These are phyloP conservation scores for Hirundichthys speculiger DNA, from an alignment of 2,113 vertebrate species.

Conservation along the genomic window DNA sequence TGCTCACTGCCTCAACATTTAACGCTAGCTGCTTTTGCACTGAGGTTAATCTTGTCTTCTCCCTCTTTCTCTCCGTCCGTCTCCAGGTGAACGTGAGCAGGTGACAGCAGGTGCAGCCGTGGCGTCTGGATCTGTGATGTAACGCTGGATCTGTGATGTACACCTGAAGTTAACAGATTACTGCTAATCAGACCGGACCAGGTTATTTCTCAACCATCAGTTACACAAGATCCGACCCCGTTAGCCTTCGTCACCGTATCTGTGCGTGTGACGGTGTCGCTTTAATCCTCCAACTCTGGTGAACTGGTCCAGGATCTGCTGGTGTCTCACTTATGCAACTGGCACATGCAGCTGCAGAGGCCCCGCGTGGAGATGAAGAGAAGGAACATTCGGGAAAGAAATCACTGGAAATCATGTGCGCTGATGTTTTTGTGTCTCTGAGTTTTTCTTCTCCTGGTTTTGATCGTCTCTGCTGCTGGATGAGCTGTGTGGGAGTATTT, in stretches of 20 bases:
- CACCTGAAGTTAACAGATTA: constrained; percentile 46
- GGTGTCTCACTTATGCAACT: constrained; percentile 1
- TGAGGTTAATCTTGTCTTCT: too few species aligned
- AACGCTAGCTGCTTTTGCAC: too few species aligned
- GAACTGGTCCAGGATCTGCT: neutral
- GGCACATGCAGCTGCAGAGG: neutral
- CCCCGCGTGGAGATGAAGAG: neutral
- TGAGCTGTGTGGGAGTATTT: too few species aligned
- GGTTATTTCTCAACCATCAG: constrained; percentile 16
- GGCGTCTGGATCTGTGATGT: constrained; percentile 19
- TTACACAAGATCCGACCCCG: constrained; percentile 60
- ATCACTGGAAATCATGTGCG: too few species aligned
- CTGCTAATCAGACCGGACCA: constrained; percentile 20
- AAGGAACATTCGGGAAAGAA: neutral
- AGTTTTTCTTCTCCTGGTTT: too few species aligned
- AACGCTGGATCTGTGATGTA: constrained; percentile 38
- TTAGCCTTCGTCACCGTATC: constrained; percentile 8
- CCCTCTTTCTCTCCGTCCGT: too few species aligned
- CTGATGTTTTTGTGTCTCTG: too few species aligned
- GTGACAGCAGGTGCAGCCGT: neutral
- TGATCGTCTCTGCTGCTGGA: too few species aligned
- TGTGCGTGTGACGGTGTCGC: neutral
- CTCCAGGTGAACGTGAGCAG: neutral
- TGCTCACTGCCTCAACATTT: too few species aligned
- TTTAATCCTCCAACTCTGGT: constrained; percentile 20